Percentiles rank a stretch among this genome's conserved stretches.
Evolutionary conservation across 1,140 invertebrate genomes (phyloP).

Genomic region (Diabrotica virgifera): DNA sequence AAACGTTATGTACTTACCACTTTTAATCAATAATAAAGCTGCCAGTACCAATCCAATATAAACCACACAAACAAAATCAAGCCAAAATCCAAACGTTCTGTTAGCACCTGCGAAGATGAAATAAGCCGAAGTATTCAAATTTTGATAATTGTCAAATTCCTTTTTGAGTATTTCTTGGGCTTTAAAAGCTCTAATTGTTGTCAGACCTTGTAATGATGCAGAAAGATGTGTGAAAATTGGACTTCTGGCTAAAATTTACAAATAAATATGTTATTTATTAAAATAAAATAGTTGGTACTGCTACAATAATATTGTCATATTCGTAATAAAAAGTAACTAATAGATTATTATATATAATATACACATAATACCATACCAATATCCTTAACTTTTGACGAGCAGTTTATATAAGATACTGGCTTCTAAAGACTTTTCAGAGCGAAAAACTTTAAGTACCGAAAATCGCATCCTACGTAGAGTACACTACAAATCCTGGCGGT

Average conservation of each 20-base stretch:
- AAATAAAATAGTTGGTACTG: not conserved
- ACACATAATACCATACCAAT: too few species aligned
- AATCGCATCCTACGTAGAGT: too few species aligned
- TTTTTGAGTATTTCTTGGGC: conserved; percentile 65
- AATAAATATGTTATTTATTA: conserved; percentile 5
- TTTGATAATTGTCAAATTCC: conserved; percentile 62
- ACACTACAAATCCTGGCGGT: too few species aligned
- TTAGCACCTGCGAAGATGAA: conserved; percentile 65
- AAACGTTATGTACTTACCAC: conserved; percentile 47
- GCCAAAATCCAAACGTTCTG: conserved; percentile 57
- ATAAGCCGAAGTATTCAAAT: conserved; percentile 60
- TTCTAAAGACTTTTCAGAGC: too few species aligned
- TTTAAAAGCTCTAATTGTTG: conserved; percentile 74
- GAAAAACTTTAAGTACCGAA: too few species aligned
- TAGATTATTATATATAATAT: too few species aligned
- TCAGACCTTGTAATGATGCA: conserved; percentile 72
- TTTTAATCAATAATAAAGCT: conserved; percentile 53
- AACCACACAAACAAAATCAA: conserved; percentile 67
- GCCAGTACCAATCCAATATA: conserved; percentile 58
- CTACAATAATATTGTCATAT: too few species aligned
- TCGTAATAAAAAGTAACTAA: too few species aligned
- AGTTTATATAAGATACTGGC: too few species aligned
- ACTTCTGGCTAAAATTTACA: conserved; percentile 57
- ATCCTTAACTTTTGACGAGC: too few species aligned
- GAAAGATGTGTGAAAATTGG: conserved; percentile 83